Base-by-base conservation (phyloP, 2,113 vertebrate genomes). In the Brachyhypopomus occidentalis region DNA sequence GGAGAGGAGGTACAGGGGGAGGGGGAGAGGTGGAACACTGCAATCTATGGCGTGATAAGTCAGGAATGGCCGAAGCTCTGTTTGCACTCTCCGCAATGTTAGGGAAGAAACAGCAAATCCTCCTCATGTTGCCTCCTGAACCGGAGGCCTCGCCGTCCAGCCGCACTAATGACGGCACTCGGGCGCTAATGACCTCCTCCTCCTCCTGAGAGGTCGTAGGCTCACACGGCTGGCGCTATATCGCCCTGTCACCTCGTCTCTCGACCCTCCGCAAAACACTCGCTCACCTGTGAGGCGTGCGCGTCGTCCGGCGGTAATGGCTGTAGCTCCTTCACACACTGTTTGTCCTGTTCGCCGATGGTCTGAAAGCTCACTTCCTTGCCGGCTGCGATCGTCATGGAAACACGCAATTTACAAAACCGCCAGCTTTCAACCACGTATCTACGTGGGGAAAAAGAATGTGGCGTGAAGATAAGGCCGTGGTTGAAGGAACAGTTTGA, bases 151-250 rank as follows among this genome's bases (percentile, higher is more conserved):
- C 38, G 77, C 75, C 72, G 71, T 81, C 56, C 34, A 25, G 63
- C 23, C 70, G n/a, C 63, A 63, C 74, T 84, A 83, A 84, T 77
- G 72, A 86, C 82, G 82, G 84, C 76, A 55, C 79, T 84, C 66
- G 11, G 82, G 45, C 59, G 4, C 82, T 82, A 86, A 86, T 84
- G 85, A 82, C 67, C 79, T 19, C 3, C 72, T 79, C 76, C 79
- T 82, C 75, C 72, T 78, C 82, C 78, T 86, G 82, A 86, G 76
- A 76, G 82, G 82, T 52, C 76, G 79, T 17, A 36, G 25, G 73
- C 71, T 62, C 82, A 71, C 23, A n/a, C 64, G 27, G 60, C 59
- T 36, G 36, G 55, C 64, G 25, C 41, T 72, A 84, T 79, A 79
- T 27, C n/a, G 78, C 78, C 62, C 69, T 19, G 62, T 20, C 58